Evolutionary conservation across 2,888 invertebrate genomes (phyloP).

Genomic region (Pristionchus exspectatus): DNA sequence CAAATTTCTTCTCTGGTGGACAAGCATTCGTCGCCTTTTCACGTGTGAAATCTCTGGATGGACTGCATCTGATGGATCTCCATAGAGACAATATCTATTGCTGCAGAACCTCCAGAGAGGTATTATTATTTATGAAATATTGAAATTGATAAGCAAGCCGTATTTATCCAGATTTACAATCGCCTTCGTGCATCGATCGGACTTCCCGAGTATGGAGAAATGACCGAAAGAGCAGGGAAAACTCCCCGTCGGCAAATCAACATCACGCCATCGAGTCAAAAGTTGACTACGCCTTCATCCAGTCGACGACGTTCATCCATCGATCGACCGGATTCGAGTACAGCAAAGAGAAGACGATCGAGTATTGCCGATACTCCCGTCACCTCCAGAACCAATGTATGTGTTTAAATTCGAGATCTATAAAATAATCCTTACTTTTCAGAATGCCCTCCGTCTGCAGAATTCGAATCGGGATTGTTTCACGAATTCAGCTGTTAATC

Average conservation of each 20-base stretch:
- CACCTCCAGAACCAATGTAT: no score
- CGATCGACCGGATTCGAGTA: background rate
- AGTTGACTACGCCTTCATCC: background rate
- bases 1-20: constrained; percentile 53
- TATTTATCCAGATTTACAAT: background rate
- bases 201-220: background rate
- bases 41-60: constrained; percentile 54
- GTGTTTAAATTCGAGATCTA: background rate
- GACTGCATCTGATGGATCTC: constrained; percentile 59
- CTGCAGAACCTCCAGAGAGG: background rate
- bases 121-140: background rate
- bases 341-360: background rate
- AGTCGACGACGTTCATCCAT: background rate
- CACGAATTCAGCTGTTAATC: background rate
- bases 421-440: background rate
- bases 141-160: background rate
- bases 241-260: background rate
- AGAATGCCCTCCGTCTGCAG: background rate
- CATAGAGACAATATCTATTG: constrained; percentile 15
- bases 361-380: no score
- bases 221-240: background rate
- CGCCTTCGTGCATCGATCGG: background rate
- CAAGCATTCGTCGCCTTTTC: constrained; percentile 56
- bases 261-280: background rate
- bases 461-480: background rate